Percentiles rank a stretch among this genome's conserved stretches.
Conservation (phyloP, 2,888 invertebrate species). For the Drosophila kokeensis region DNA sequence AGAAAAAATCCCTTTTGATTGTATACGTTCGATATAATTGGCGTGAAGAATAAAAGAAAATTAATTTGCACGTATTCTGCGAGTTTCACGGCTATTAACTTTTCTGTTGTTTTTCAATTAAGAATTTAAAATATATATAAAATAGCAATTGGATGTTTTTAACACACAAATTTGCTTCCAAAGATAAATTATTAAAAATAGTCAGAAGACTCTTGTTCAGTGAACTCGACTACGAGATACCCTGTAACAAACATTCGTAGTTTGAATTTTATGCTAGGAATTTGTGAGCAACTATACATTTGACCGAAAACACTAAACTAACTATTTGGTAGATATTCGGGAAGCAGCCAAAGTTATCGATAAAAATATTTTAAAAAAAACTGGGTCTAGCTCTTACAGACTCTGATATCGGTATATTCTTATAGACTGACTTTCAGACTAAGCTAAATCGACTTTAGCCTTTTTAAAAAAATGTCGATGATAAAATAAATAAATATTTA, state of each 20-base stretch:
- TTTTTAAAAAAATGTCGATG: not conserved
- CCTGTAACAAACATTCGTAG: not conserved
- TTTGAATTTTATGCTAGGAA: not conserved
- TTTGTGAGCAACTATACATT: not conserved
- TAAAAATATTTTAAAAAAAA: not conserved
- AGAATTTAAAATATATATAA: not conserved
- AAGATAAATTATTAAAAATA: not conserved
- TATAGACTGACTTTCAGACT: not conserved
- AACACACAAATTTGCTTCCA: not conserved
- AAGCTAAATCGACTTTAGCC: no score
- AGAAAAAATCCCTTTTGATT: conserved; percentile 39
- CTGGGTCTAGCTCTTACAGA: not conserved
- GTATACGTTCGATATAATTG: conserved; percentile 23
- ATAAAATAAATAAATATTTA: not conserved
- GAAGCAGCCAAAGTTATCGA: not conserved
- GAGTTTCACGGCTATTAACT: not conserved
- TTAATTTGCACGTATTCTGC: conserved; percentile 1
- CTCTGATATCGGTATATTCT: not conserved
- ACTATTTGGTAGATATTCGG: not conserved
- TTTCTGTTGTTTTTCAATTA: not conserved
- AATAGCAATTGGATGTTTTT: not conserved
- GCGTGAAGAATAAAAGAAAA: conserved; percentile 3
- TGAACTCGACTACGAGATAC: not conserved
- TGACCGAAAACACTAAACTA: not conserved
- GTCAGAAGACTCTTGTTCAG: not conserved